Base-by-base conservation (phyloP, 1,140 invertebrate species). In the Heliconius nattereri region DNA sequence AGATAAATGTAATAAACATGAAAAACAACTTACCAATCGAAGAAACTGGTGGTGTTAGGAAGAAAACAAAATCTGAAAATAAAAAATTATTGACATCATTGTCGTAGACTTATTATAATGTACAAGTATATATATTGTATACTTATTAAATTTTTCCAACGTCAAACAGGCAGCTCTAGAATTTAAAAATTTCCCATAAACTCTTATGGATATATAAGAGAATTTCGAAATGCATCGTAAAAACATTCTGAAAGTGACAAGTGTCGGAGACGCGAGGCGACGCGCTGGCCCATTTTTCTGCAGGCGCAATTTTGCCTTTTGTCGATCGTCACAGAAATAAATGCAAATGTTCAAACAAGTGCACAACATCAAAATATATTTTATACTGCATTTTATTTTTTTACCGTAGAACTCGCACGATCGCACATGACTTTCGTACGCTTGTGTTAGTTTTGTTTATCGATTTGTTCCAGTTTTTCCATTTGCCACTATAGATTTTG, bases 271-370 rank as follows among this genome's bases (percentile, higher is more conserved):
- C 60, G 35, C 71, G 32, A 20, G 71, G 35, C 71, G 71, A 16
- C 71, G 71, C 71, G 71, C 71, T 72, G 71, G 32, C 71, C 71
- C 71, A 72, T 72, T 72, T 72, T 37, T n/a, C 71, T 72, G 71
- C 71, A 20, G 35, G 71, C 35, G 71, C 71, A 72, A 72, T 72
- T 72, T 72, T 20, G 71, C 71, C 71, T 72, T 71, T 72, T 72
- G 71, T 72, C 71, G 71, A 72, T 72, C 32, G 29, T 72, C 71
- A 40, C 71, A 37, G 71, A 72, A 72, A 72, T 72, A 72, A 72
- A 72, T 72, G 71, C 71, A 72, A 72, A 72, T n/a, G 35, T n/a
- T 72, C 35, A 72, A 72, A 40, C 11, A 19, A 72, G 20, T 40
- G 35, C 20, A 72, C 19, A 20, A n/a, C 71, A 72, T 72, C 71